Evolutionary conservation across 2,113 vertebrate genomes (phyloP), one percentile per base, ranked within the genome.

Genomic region (Erpornis zantholeuca): DNA sequence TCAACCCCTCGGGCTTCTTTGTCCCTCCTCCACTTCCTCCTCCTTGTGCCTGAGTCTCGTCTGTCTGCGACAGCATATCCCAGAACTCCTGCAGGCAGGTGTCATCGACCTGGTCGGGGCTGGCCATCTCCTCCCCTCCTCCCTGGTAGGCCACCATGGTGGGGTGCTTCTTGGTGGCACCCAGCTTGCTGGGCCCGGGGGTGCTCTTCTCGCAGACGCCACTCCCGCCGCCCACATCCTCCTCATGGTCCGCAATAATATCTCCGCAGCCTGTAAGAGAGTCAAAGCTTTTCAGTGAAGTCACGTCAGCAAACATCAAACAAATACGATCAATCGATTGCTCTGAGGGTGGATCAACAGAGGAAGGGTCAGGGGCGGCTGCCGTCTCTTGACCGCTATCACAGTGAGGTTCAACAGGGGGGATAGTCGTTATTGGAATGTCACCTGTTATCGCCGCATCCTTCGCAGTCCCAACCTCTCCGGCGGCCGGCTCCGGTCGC

Each of bases 241-340:
- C 99, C 53, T 99, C 99, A 11, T 96, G 98, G 95, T 99, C 99
- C 45, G 99, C 99, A 94, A 99, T 99, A 98, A 99, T 99, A 98
- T 99, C 99, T 91, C 99, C 99, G 56, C 99, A 99, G 97, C 99
- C 99, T 70, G 99, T 99, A 96, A 99, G 98, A 96, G 99, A 99
- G 98, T 99, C 99, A 97, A 99, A 99, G 98, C 99, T 99, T 98
- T 99, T 99, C 93, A 99, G 98, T 93, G 99, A 99, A 93, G 99
- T 99, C 98, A 99, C 99, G 96, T 99, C 99, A 96, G 99, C 99
- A 97, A 99, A 98, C 98, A 99, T 97, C 93, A 98, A 98, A 98
- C 99, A 99, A 97, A 99, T 98, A 98, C 98, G 98, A 89, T 97
- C 98, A 95, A 98, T 98, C 57, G 98, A 98, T 29, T 98, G 99